Evolutionary conservation across 2,888 invertebrate genomes (phyloP).

Genomic region (Drosophila anomalata): DNA sequence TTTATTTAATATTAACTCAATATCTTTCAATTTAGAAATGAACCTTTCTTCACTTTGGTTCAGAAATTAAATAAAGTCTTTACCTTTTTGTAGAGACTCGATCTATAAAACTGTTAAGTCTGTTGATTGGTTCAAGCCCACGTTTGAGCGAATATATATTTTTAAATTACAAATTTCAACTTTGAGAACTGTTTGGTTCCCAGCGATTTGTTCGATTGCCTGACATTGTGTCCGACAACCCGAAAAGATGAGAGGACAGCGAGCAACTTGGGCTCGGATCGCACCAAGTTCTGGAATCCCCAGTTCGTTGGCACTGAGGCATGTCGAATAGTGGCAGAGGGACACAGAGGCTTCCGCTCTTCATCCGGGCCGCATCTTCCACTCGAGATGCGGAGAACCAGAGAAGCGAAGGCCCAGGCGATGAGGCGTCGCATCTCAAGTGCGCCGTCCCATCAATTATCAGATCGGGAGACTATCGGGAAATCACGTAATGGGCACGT

Average conservation of each 20-base stretch:
- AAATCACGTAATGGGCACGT: slow-evolving; percentile 78
- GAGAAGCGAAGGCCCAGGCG: slow-evolving; percentile 35
- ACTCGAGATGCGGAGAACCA: slow-evolving; percentile 27
- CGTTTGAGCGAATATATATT: too few species aligned
- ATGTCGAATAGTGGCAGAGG: slow-evolving; percentile 1
- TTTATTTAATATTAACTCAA: too few species aligned
- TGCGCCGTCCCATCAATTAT: slow-evolving; percentile 33
- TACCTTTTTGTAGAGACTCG: too few species aligned
- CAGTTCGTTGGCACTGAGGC: slow-evolving; percentile 30
- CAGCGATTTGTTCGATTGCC: slow-evolving; percentile 12
- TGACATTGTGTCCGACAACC: neutral
- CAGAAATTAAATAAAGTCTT: too few species aligned
- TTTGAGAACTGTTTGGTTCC: slow-evolving; percentile 9
- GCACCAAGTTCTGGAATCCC: neutral
- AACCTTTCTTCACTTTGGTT: too few species aligned
- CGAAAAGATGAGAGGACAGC: slow-evolving; percentile 22
- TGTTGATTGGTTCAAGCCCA: too few species aligned
- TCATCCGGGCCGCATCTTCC: slow-evolving; percentile 1
- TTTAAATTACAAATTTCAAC: neutral
- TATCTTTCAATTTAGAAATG: too few species aligned
- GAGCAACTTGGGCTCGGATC: slow-evolving; percentile 14
- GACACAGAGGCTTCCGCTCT: neutral
- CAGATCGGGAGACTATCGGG: slow-evolving; percentile 65
- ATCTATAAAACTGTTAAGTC: too few species aligned
- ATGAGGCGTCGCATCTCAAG: slow-evolving; percentile 39